Conservation (phyloP, 1,140 invertebrate genomes). For the Popillia japonica region DNA sequence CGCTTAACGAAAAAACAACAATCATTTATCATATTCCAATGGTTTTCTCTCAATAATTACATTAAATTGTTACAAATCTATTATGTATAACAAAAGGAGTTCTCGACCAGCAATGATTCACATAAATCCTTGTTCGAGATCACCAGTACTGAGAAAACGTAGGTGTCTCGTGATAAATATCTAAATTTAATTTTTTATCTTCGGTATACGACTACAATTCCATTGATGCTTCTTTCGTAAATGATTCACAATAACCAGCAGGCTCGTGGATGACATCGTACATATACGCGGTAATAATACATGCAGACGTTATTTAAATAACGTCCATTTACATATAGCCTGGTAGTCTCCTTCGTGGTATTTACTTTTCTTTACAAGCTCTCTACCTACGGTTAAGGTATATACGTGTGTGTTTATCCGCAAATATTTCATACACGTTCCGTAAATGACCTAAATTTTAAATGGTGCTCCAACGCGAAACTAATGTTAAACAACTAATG, state of each 20-base stretch:
- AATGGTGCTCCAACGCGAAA: not conserved
- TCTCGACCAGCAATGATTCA: not conserved
- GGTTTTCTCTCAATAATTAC: not conserved
- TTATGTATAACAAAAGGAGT: not conserved
- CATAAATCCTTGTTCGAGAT: conserved; percentile 1
- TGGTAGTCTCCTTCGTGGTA: not conserved
- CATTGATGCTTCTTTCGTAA: not conserved
- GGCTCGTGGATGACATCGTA: not conserved
- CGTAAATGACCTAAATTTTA: conserved; percentile 1
- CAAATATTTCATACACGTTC: conserved; percentile 9
- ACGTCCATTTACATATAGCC: not conserved
- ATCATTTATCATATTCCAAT: not conserved
- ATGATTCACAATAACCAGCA: not conserved
- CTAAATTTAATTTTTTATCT: not conserved
- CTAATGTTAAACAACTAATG: conserved; percentile 4
- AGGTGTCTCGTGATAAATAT: not conserved
- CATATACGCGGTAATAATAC: not conserved
- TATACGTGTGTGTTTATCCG: not conserved
- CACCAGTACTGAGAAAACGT: not conserved
- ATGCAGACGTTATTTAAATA: not conserved
- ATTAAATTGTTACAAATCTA: not conserved
- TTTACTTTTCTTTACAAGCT: not conserved
- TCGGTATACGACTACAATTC: not conserved
- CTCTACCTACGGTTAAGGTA: not conserved
- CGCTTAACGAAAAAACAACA: not conserved